These are phyloP conservation scores for Todus mexicanus DNA, from an alignment of 2,797 vertebrate genomes.

Conservation along the genomic window DNA sequence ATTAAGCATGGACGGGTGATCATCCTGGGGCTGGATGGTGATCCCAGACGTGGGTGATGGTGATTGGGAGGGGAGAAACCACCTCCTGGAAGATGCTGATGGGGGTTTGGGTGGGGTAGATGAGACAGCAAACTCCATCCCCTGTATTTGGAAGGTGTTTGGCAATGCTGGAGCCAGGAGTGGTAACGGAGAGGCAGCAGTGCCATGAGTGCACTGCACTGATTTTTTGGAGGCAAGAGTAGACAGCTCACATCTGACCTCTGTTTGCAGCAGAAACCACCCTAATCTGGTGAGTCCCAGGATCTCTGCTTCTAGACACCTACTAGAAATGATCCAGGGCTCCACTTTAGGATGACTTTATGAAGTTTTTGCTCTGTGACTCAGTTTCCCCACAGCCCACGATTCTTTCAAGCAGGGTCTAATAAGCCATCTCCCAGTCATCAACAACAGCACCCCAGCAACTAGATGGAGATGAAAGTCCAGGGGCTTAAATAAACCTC, in stretches of 20 bases:
- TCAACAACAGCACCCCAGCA: not conserved
- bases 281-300: not conserved
- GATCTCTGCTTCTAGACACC: not conserved
- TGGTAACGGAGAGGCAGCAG: not conserved
- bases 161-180: not conserved
- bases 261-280: not conserved
- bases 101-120: not conserved
- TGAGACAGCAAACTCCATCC: not conserved
- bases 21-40: too few species aligned
- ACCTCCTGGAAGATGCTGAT: not conserved
- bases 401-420: not conserved
- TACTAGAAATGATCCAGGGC: too few species aligned
- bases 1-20: fast-evolving
- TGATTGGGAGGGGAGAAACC: not conserved
- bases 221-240: not conserved
- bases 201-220: not conserved
- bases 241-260: fast-evolving
- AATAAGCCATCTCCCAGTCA: not conserved
- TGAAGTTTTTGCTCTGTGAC: not conserved
- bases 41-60: not conserved
- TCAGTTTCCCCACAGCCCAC: not conserved
- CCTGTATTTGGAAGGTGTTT: not conserved
- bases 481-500: not conserved
- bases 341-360: not conserved
- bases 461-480: not conserved